Base-by-base conservation (phyloP, 2,888 invertebrate species). In the Drosophila anomelani region DNA sequence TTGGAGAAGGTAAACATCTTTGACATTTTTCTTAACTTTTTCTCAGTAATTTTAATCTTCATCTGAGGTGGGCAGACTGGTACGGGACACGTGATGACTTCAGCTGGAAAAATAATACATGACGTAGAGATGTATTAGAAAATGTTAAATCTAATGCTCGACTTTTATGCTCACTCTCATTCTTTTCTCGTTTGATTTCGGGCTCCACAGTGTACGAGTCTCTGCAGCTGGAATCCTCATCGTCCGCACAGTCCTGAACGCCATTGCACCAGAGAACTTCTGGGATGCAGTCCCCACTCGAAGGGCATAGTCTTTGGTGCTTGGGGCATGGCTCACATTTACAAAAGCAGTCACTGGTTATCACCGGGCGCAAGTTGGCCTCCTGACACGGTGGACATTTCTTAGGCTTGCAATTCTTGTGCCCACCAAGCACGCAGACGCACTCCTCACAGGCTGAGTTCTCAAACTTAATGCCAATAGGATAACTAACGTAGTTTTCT, bases 261-360 rank as follows among this genome's bases (percentile, higher is more conserved):
- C 96, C 97, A 90, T 97, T 95, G 89, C 97, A 97, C 97, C 97
- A 97, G 13, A 94, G 93, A 0, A 94, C 92, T 43, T 94, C 93
- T 0, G 95, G 93, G 17, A 97, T 94, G 86, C 97, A 97, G 57
- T 95, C 93, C 68, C 95, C 95, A 89, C 95, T 96, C 0, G 96
- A 96, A 2, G 95, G 95, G 81, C 97, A 97, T 29, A 96, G 93
- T 47, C 93, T 94, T 17, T 95, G 94, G 23, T 94, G 94, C n/a
- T 91, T 89, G 0, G 95, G 94, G 82, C 97, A 97, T 0, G 95
- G 94, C 85, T 95, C 94, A 91, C 97, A 97, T 3, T 93, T 88
- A 85, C 97, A 97, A 20, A 94, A 94, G 89, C 97, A 97, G 89
- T 97, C 97, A 13, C 94, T 92, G 0, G 94, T 94, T 4, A 95